Percentiles rank a stretch among this genome's conserved stretches.
phyloP scores from a whole-genome alignment of 2,797 vertebrate species.

The Syndactyla subalaris region DNA sequence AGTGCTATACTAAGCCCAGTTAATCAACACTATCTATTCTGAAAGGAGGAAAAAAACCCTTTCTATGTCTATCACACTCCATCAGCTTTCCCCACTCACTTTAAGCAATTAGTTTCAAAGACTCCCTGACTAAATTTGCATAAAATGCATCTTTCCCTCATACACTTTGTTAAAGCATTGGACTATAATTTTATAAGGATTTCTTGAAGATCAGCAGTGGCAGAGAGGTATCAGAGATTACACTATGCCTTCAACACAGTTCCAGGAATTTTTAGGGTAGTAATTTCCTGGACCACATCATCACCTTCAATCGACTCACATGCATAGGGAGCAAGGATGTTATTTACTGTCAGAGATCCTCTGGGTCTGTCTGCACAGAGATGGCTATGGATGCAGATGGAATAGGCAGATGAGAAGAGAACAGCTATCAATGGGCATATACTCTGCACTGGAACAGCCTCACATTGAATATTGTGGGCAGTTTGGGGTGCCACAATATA shows the following conservation, averaged over 20 bases:
- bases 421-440: neutral
- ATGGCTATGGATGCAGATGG: neutral
- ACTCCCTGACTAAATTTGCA: slow-evolving; percentile 40
- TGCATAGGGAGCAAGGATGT: neutral
- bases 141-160: slow-evolving; percentile 8
- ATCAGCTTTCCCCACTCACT: slow-evolving; percentile 34
- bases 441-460: neutral
- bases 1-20: slow-evolving; percentile 2
- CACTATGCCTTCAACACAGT: neutral
- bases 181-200: neutral
- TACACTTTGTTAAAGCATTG: neutral
- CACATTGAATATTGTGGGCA: neutral
- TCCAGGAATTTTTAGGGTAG: neutral
- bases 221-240: neutral
- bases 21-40: slow-evolving; percentile 38
- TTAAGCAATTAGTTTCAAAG: slow-evolving; percentile 36
- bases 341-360: neutral
- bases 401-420: neutral
- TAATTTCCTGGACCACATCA: neutral
- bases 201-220: neutral
- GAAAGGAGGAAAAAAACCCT: neutral
- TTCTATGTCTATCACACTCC: slow-evolving; percentile 34
- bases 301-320: neutral
- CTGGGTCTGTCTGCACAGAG: neutral
- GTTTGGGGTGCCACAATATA: neutral